Conservation (phyloP, 2,113 vertebrate genomes). For the Paedocypris sp. region DNA sequence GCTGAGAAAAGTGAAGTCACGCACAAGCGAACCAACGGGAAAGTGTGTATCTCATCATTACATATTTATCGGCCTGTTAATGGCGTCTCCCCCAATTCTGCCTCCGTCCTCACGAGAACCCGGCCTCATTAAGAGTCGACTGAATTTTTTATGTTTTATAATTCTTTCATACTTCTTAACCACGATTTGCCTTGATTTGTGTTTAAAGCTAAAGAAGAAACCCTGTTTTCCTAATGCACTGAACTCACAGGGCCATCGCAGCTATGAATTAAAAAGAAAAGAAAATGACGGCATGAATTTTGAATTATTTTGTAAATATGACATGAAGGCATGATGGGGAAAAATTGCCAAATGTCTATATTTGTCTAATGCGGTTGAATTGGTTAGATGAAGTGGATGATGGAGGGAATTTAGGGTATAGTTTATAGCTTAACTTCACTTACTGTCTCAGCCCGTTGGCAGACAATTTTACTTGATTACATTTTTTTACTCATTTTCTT, state of each 20-base stretch:
- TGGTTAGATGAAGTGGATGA: conserved; percentile 7
- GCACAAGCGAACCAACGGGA: conserved; percentile 52
- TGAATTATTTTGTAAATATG: conserved; percentile 41
- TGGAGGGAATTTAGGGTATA: conserved; percentile 14
- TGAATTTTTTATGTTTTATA: conserved; percentile 64
- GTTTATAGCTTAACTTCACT: conserved; percentile 46
- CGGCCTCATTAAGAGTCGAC: conserved; percentile 57
- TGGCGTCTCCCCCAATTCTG: conserved; percentile 40
- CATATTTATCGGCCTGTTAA: conserved; percentile 64
- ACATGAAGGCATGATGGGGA: not conserved
- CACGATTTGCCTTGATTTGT: conserved; percentile 55
- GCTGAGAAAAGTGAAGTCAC: conserved; percentile 57
- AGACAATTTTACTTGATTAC: too few relatives aligned
- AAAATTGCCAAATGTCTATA: conserved; percentile 11
- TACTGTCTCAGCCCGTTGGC: too few relatives aligned
- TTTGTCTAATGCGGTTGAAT: conserved; percentile 8
- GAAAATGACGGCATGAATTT: conserved; percentile 33
- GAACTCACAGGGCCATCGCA: conserved; percentile 33
- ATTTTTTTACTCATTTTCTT: too few relatives aligned
- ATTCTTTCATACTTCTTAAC: conserved; percentile 60
- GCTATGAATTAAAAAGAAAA: conserved; percentile 22
- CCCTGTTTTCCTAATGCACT: conserved; percentile 45
- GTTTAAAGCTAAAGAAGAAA: conserved; percentile 47
- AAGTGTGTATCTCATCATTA: conserved; percentile 61
- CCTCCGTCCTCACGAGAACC: conserved; percentile 39